Conservation (phyloP, 1,140 invertebrate genomes). For the Drosophila suzukii region DNA sequence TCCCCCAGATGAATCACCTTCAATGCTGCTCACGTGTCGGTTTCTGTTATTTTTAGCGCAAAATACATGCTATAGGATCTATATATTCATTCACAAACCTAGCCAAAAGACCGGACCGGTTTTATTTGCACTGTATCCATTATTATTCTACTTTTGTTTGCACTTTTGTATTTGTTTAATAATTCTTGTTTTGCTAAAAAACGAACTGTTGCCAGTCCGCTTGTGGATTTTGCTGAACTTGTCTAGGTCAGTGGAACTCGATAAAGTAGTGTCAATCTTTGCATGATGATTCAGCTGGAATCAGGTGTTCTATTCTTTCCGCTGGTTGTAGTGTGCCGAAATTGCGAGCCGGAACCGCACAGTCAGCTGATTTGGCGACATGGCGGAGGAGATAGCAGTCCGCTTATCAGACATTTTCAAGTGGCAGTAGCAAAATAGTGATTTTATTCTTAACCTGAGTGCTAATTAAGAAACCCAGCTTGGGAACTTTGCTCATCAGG, state of each 20-base stretch:
- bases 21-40: constrained; percentile 37
- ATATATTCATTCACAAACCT: constrained; percentile 39
- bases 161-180: constrained; percentile 34
- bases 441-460: constrained; percentile 20
- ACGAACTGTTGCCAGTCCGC: constrained; percentile 16
- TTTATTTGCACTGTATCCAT: constrained; percentile 23
- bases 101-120: constrained; percentile 25
- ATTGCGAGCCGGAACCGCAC: constrained; percentile 30
- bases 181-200: constrained; percentile 12
- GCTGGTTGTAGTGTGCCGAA: constrained; percentile 3
- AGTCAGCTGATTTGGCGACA: constrained; percentile 27
- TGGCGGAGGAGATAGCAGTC: neutral
- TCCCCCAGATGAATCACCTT: constrained; percentile 24
- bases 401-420: constrained; percentile 14
- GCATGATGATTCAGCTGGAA: constrained; percentile 41
- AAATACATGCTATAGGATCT: constrained; percentile 19
- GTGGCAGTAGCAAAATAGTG: constrained; percentile 22
- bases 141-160: constrained; percentile 40
- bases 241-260: constrained; percentile 46
- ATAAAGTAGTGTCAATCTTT: constrained; percentile 20
- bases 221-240: constrained; percentile 13
- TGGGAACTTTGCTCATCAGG: constrained; percentile 55
- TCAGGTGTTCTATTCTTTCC: neutral
- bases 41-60: constrained; percentile 25
- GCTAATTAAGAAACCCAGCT: constrained; percentile 27